Percentiles rank a stretch among this genome's conserved stretches.
These are phyloP conservation scores for Epizoanthus illoricatus DNA, from an alignment of 92 coral and sea anemone genomes.

Conservation along the genomic window DNA sequence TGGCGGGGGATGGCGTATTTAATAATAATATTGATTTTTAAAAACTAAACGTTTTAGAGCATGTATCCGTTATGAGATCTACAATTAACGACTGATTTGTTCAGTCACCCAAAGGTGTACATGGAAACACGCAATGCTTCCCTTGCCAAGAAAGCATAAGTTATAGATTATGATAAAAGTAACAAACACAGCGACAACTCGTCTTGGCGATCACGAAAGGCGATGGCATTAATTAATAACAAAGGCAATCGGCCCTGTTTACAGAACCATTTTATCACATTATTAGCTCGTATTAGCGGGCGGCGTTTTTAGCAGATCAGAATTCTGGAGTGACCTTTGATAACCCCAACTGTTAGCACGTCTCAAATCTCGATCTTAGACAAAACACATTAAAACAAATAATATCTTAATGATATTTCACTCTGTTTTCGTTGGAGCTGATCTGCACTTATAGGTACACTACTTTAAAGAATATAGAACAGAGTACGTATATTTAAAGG, in stretches of 20 bases:
- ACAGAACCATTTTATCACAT: conserved; percentile 16
- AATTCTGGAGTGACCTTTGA: background rate
- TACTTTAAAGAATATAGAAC: background rate
- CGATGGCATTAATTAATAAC: conserved; percentile 29
- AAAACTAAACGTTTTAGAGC: too few relatives aligned
- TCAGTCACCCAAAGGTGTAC: background rate
- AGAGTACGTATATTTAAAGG: too few relatives aligned
- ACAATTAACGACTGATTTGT: background rate
- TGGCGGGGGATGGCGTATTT: too few relatives aligned
- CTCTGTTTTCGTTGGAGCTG: background rate
- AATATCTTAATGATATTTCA: background rate
- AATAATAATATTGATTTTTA: too few relatives aligned
- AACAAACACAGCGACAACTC: background rate
- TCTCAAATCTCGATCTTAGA: conserved; percentile 16
- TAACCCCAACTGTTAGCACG: conserved; percentile 23
- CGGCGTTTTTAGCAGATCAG: background rate
- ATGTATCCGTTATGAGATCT: background rate
- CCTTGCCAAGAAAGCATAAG: conserved; percentile 9
- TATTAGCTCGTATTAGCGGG: conserved; percentile 3
- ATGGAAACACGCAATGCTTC: background rate
- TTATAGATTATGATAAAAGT: conserved; percentile 10
- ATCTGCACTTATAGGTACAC: background rate
- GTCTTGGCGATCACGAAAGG: conserved; percentile 9
- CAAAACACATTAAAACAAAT: background rate
- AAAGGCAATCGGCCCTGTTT: conserved; percentile 12